phyloP scores from a whole-genome alignment of 2,113 vertebrate genomes.

The Tautogolabrus adspersus region DNA sequence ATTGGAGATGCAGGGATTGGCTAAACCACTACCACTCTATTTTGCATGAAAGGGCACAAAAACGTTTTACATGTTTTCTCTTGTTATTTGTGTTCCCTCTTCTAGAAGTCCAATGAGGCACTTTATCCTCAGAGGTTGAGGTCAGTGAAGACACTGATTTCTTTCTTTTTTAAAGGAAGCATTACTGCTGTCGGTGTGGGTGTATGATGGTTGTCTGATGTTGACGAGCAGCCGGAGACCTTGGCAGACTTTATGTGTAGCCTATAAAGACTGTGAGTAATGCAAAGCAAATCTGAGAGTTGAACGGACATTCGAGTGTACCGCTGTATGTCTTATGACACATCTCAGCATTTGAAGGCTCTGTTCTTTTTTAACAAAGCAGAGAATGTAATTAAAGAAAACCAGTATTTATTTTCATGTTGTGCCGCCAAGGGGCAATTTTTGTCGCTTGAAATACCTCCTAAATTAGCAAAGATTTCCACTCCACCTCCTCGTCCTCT shows the following conservation, averaged over 20 bases:
- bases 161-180: constrained; percentile 33
- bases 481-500: constrained; percentile 47
- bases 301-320: constrained; percentile 54
- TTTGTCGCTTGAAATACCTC: constrained; percentile 74
- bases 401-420: constrained; percentile 76
- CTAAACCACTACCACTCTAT: constrained; percentile 64
- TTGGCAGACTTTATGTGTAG: constrained; percentile 45
- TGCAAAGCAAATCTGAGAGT: constrained; percentile 61
- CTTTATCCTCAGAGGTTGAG: constrained; percentile 69
- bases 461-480: constrained; percentile 54
- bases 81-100: constrained; percentile 48
- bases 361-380: constrained; percentile 37
- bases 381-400: constrained; percentile 55
- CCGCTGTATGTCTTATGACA: constrained; percentile 72
- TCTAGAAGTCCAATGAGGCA: constrained; percentile 67
- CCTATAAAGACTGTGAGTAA: constrained; percentile 35
- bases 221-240: constrained; percentile 71
- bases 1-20: constrained; percentile 59
- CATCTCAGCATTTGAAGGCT: constrained; percentile 66
- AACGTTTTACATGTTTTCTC: constrained; percentile 31
- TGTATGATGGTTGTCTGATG: constrained; percentile 71
- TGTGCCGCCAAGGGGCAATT: constrained; percentile 61
- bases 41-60: constrained; percentile 74
- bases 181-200: constrained; percentile 39
- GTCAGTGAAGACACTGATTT: constrained; percentile 46